Percentiles rank a stretch among this genome's conserved stretches.
Evolutionary conservation across 2,888 invertebrate species (phyloP).

Genomic region (Coelinius sp.): DNA sequence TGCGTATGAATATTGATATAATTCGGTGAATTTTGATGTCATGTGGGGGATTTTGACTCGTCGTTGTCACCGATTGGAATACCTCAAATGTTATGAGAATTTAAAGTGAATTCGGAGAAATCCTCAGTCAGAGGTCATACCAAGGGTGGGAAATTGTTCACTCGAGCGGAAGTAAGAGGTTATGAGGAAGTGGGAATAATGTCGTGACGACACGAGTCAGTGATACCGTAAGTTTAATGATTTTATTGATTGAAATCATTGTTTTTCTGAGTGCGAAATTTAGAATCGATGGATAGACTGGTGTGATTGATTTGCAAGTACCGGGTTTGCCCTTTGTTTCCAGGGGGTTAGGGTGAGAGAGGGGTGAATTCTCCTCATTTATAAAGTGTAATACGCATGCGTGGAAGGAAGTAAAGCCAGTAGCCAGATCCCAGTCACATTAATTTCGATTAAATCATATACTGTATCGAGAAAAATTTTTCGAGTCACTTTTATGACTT

Average conservation of each 20-base stretch:
- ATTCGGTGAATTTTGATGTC: neutral
- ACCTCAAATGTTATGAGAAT: neutral
- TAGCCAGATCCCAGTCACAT: neutral
- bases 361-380: conserved; percentile 14
- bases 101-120: neutral
- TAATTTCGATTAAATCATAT: conserved; percentile 5
- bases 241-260: neutral
- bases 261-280: neutral
- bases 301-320: conserved; percentile 29
- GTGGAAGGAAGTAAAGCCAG: neutral
- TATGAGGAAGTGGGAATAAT: conserved; percentile 18
- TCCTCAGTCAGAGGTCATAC: neutral
- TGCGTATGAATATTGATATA: no score
- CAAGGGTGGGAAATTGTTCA: neutral
- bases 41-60: neutral
- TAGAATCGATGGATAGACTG: neutral
- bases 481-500: neutral
- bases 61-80: neutral
- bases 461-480: neutral
- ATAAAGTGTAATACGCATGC: conserved; percentile 26
- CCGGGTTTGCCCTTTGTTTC: conserved; percentile 18
- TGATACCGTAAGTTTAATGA: conserved; percentile 16
- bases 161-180: neutral
- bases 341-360: neutral
- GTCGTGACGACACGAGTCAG: conserved; percentile 38